phyloP scores from a whole-genome alignment of 2,113 vertebrate species.

The Motacilla alba region DNA sequence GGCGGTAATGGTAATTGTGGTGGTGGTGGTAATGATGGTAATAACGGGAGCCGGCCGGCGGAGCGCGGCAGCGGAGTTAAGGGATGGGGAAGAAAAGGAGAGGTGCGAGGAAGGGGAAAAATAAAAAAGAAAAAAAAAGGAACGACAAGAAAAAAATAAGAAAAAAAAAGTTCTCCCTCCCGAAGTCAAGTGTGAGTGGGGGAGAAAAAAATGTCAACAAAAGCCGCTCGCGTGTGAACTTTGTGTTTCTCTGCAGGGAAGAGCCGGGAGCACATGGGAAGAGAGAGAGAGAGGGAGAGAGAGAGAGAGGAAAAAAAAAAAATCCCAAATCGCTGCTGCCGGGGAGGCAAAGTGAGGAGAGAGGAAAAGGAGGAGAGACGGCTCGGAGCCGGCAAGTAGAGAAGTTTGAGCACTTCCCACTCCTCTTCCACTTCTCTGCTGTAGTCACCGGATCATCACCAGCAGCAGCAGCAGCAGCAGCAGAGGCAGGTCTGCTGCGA shows the following conservation, averaged over 20 bases:
- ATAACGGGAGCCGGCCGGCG: background rate
- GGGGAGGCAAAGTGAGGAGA: background rate
- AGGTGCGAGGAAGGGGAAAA: background rate
- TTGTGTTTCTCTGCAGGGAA: slow-evolving; percentile 64
- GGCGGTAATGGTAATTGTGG: background rate
- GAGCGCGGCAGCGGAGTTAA: background rate
- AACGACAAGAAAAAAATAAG: background rate
- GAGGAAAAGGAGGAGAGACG: slow-evolving; percentile 16
- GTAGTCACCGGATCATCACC: slow-evolving; percentile 4
- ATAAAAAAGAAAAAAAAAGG: no score
- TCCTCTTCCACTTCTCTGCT: slow-evolving; percentile 17
- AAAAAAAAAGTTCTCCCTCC: background rate
- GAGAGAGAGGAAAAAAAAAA: background rate
- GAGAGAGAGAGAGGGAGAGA: background rate
- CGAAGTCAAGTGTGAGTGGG: slow-evolving; percentile 50
- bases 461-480: background rate
- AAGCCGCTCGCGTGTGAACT: slow-evolving; percentile 68
- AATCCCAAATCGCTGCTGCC: background rate
- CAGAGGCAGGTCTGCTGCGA: slow-evolving; percentile 7
- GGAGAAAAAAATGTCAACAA: slow-evolving; percentile 52
- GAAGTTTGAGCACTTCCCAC: slow-evolving; percentile 62
- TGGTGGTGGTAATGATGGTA: background rate
- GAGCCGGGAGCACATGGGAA: slow-evolving; percentile 57
- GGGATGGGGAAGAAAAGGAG: background rate
- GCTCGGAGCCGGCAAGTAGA: slow-evolving; percentile 33